Base-by-base conservation (phyloP, 2,113 vertebrate genomes). In the Todiramphus chloris region DNA sequence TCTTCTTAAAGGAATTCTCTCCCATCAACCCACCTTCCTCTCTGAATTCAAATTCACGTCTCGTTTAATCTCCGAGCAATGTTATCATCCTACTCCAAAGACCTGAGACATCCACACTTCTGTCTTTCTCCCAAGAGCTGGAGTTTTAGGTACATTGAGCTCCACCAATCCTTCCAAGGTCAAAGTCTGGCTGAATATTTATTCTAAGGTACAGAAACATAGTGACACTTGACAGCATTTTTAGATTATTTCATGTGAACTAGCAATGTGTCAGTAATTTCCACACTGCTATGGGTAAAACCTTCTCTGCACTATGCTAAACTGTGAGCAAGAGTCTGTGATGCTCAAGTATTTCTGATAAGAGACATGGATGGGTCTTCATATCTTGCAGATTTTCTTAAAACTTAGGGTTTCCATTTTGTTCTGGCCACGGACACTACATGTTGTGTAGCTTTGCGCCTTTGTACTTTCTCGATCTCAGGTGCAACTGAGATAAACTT, bases 81-180 rank as follows among this genome's bases (percentile, higher is more conserved):
- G 7, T n/a, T 43, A 64, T n/a, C 43, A 37, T 39, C 18, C 35
- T 82, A 4, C 50, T 70, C 69, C 31, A 64, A 63, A 82, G 50
- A 77, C 35, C 16, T 63, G 33, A 37, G 27, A 19, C 31, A 44
- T 56, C 41, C 31, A 69, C 44, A 4, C 25, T 37, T 14, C 21
- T 12, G 6, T 58, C 41, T 76, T 76, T 25, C 31, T 82, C 31
- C 41, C 58, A 5, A 76, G 55, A 44, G 11, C 1, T 64, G 43
- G 43, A 58, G 31, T 37, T 82, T 28, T 51, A 51, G 50, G 50
- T 77, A 58, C 56, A 27, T 13, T 21, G 44, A 77, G 5, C 31
- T 82, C 27, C 0, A 0, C 27, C 0, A 0, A 63, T 31, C 3
- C 50, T 75, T 63, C 35, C 48, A n/a, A 56, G 18, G 27, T 51